These are phyloP conservation scores for Calypte anna DNA, from an alignment of 2,113 vertebrate genomes.

Conservation along the genomic window DNA sequence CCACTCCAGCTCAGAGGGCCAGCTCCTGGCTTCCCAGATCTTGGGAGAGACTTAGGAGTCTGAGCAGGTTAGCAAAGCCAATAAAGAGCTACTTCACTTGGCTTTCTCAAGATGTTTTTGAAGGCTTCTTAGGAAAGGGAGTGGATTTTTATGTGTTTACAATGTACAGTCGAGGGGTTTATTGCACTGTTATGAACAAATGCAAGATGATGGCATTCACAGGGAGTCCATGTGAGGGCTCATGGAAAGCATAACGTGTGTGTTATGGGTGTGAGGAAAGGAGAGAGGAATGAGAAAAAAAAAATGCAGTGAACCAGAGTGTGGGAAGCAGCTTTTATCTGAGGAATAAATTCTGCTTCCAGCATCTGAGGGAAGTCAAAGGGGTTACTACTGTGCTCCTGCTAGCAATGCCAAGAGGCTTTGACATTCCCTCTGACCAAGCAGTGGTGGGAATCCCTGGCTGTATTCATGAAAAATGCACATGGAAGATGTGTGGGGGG, in stretches of 20 bases:
- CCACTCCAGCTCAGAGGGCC: not conserved
- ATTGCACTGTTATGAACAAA: slow-evolving; percentile 7
- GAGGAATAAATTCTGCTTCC: not conserved
- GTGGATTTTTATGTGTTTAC: slow-evolving; percentile 45
- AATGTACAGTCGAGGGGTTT: not conserved
- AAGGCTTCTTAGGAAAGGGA: not conserved
- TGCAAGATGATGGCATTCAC: not conserved
- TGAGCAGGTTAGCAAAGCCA: not conserved
- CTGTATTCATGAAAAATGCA: not conserved
- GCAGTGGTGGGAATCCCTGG: not conserved
- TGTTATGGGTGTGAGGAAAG: not conserved
- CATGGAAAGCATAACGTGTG: not conserved
- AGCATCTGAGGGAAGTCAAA: not conserved
- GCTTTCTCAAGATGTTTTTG: not conserved
- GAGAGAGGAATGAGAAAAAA: not conserved
- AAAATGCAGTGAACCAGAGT: not conserved
- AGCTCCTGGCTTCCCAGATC: not conserved
- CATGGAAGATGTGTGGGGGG: no score
- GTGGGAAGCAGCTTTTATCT: not conserved
- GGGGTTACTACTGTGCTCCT: fast-evolving
- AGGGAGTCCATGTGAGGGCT: not conserved
- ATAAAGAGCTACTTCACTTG: not conserved
- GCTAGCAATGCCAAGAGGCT: not conserved
- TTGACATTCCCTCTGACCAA: not conserved
- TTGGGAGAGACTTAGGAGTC: fast-evolving